Conservation (phyloP, 1,140 invertebrate genomes). For the Meloidogyne exigua region DNA sequence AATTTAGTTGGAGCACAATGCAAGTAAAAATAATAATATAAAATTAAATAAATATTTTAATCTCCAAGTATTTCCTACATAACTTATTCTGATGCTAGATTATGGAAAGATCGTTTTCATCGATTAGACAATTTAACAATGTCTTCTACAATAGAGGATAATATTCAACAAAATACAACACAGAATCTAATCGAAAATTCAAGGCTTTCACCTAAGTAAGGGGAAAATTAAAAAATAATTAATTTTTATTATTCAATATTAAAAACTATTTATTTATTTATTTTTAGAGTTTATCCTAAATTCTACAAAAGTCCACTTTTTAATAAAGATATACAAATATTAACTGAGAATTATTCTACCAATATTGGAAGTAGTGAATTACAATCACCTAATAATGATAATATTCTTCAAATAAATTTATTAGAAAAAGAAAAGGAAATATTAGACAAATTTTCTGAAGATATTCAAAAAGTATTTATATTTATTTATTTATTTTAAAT, state of each 20-base stretch:
- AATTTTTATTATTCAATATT: slow-evolving; percentile 9
- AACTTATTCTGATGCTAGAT: slow-evolving; percentile 67
- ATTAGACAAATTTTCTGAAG: slow-evolving; percentile 11
- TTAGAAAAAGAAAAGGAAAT: neutral
- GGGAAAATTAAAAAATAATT: neutral
- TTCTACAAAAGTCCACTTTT: slow-evolving; percentile 65
- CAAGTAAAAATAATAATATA: slow-evolving; percentile 63
- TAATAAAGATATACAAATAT: neutral
- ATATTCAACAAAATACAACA: neutral
- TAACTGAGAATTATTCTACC: neutral
- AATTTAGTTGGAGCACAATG: slow-evolving; percentile 69
- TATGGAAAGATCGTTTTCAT: slow-evolving; percentile 62
- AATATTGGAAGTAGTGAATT: neutral
- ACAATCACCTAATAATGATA: slow-evolving; percentile 23
- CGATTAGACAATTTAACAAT: slow-evolving; percentile 27
- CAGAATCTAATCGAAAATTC: neutral
- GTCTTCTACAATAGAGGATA: neutral
- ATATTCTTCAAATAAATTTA: neutral
- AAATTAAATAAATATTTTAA: neutral
- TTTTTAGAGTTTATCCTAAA: slow-evolving; percentile 66
- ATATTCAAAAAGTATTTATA: slow-evolving; percentile 17
- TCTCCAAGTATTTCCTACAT: slow-evolving; percentile 68
- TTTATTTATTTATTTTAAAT: neutral
- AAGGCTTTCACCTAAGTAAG: slow-evolving; percentile 66
- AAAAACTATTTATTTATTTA: slow-evolving; percentile 1